Conservation (phyloP, 2,797 vertebrate genomes). For the Morus bassanus region DNA sequence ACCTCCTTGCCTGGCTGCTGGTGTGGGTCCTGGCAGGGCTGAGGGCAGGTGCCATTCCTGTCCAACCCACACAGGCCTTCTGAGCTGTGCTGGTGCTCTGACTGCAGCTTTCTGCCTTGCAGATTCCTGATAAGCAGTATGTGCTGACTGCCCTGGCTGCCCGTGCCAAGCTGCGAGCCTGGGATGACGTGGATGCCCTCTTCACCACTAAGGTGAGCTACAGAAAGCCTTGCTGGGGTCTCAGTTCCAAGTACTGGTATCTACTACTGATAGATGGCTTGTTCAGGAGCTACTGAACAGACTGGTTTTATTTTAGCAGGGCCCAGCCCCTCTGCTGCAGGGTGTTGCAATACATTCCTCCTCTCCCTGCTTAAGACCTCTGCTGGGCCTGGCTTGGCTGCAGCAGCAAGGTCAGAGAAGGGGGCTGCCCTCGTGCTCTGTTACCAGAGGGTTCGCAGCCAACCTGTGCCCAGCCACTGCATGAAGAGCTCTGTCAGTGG, state of each 20-base stretch:
- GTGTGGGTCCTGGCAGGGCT: not conserved
- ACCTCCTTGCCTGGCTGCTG: not conserved
- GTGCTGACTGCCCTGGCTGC: constrained; percentile 89
- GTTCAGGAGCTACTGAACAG: not conserved
- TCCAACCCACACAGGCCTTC: not conserved
- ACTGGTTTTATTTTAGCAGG: not conserved
- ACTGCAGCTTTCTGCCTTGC: constrained; percentile 43
- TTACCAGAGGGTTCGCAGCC: not conserved
- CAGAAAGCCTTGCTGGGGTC: not conserved
- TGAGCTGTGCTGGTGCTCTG: not conserved
- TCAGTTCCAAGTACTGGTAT: not conserved
- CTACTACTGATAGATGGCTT: not conserved
- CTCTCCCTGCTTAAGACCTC: not conserved
- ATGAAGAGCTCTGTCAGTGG: not conserved
- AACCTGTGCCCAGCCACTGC: not conserved
- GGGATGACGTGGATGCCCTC: constrained; percentile 91
- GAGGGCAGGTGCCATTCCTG: not conserved
- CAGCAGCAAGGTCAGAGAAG: not conserved
- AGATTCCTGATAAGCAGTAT: constrained; percentile 95
- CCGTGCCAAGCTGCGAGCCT: constrained; percentile 90
- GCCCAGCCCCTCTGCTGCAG: not conserved
- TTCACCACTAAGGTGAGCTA: constrained; percentile 85
- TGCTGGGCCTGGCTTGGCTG: not conserved
- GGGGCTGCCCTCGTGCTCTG: not conserved
- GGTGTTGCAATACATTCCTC: not conserved